Evolutionary conservation across 2,888 invertebrate genomes (phyloP), one percentile per base, ranked within the genome.

Genomic region (Aphodius sticticus): DNA sequence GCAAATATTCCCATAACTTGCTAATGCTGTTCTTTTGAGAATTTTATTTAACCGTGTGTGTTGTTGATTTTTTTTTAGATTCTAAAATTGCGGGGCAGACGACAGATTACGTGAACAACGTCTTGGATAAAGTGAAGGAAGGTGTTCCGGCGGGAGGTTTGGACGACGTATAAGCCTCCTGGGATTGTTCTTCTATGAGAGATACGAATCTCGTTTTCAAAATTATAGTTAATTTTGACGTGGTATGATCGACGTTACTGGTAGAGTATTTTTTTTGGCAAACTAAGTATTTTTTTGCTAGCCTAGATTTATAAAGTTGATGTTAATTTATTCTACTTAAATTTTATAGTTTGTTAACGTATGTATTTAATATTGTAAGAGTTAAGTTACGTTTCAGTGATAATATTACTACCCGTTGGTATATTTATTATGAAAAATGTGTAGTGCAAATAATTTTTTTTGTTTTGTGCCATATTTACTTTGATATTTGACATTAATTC

Each of bases 51-150:
- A 72, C 26, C 16, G 3, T 70, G 16, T 70, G 70, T 14, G 9
- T 70, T 70, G 16, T 70, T 6, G 15, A 12, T 53, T 76, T 69
- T 26, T n/a, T 91, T 93, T 78, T 92, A 96, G 97, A 95, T 90
- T 90, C 95, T 77, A 94, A 94, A 91, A 96, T 98, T 87, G 98
- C 97, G 77, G 98, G 97, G 77, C 93, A 95, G 85, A 95, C 97
- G 76, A 97, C 98, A 12, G 98, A 98, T 85, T 98, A 96, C 89
- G 98, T 99, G 70, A 98, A 98, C 89, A 94, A 93, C 90, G 94
- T 98, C 80, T 90, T 98, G 89, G 96, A 97, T 81, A 96, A 95
- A 88, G 94, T 97, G 78, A 95, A 93, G 89, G 90, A 92, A 81
- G 97, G 97, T 53, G 93, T 94, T 86, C 92, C 93, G 78, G 93